Percentiles rank a stretch among this genome's conserved stretches.
Evolutionary conservation across 2,113 vertebrate genomes (phyloP).

Genomic region (Dolichotis patagonum): DNA sequence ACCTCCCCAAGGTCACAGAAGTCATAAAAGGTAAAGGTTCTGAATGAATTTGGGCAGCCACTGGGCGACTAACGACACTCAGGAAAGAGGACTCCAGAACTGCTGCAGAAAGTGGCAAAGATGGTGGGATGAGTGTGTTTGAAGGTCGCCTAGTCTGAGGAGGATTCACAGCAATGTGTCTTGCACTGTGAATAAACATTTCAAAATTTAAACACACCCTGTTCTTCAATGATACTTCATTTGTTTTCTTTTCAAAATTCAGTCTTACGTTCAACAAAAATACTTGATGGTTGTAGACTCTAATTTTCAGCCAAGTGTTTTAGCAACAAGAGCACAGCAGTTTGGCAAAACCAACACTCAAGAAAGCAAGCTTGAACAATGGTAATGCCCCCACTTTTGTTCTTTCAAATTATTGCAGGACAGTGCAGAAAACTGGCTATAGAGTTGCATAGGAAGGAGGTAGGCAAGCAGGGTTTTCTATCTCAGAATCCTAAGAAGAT

Average conservation of each 20-base stretch:
- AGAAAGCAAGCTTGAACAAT: not conserved
- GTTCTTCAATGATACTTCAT: not conserved
- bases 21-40: not conserved
- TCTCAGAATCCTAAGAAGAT: too few species aligned
- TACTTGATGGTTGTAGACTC: not conserved
- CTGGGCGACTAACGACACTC: not conserved
- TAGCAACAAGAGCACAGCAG: not conserved
- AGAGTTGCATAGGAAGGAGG: not conserved
- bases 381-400: too few species aligned
- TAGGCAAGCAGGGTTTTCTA: not conserved
- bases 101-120: not conserved
- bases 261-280: not conserved
- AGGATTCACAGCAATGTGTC: not conserved
- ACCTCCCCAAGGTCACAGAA: not conserved
- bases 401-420: not conserved
- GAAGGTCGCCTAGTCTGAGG: not conserved
- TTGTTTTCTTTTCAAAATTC: not conserved
- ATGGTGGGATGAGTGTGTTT: not conserved
- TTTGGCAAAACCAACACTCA: not conserved
- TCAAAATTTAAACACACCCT: not conserved
- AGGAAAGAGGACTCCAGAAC: not conserved
- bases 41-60: not conserved
- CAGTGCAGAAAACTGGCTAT: too few species aligned
- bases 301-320: not conserved
- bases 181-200: not conserved